Base-by-base conservation (phyloP, 2,888 invertebrate genomes). In the Apamea epomidion region DNA sequence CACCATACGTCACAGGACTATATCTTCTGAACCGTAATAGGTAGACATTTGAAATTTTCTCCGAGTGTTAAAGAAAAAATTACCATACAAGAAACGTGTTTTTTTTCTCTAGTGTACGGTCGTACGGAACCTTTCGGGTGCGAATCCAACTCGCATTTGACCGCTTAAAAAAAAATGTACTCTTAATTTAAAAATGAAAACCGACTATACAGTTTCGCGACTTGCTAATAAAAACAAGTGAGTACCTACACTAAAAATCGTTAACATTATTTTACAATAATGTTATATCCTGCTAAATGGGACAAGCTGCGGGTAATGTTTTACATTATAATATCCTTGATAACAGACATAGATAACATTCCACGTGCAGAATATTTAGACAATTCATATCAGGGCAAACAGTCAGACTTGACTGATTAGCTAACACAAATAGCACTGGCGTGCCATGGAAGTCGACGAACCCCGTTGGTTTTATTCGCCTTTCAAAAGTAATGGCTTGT, bases 321-420 rank as follows among this genome's bases (percentile, higher is more conserved):
- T 45, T 7, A 58, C 25, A 71, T 68, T 64, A 81, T 75, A 21
- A 32, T 65, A 25, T 76, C 48, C 18, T 67, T 48, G 62, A 21
- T 74, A 81, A 74, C 67, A 42, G 16, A 29, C 5, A 42, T 42
- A 74, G 62, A 65, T 72, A 77, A 62, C 37, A 76, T 64, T 45
- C 70, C 21, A 62, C 62, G 45, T 76, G 69, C 64, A 18, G 29
- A 54, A 64, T 45, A 75, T 73, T 73, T 80, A 37, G 25, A 60
- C 45, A 72, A 51, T 64, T 78, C 64, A 7, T 75, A 64, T 71
- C 79, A 83, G 70, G 74, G 2, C 42, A 45, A 65, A 69, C 62
- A 60, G 10, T 14, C 25, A 80, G 60, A 81, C 67, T 74, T 82
- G 78, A 79, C 69, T 79, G 79, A 79, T 71, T 79, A 68, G 45